Evolutionary conservation across 2,888 invertebrate genomes (phyloP), one percentile per base, ranked within the genome.

Genomic region (Archips crataeganus): DNA sequence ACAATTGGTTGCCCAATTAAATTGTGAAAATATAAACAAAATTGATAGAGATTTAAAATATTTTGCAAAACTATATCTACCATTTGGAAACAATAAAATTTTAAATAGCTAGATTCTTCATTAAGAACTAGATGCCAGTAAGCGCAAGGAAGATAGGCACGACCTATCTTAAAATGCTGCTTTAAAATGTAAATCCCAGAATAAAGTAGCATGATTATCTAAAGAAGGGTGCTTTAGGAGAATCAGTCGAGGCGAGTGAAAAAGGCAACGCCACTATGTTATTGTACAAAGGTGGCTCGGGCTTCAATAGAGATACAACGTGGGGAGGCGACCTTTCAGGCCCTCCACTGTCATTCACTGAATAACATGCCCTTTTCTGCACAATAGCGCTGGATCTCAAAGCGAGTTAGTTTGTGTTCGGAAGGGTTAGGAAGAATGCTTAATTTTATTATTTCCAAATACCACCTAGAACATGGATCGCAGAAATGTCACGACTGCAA

Each of bases 351-450:
- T 84, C 85, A 87, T 88, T 87, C 88, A 86, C 77, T 81, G 83
- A 85, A 88, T 83, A 89, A 87, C 86, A 85, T 87, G 89, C 85
- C 90, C 90, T 91, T 90, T 90, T 81, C 80, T 81, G 67, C 75
- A 91, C 90, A 91, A 91, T 87, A 76, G 85, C 80, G 79, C 75
- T 77, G 80, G 82, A 82, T 86, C 87, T 87, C 79, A 81, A 82
- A 83, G 74, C 73, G 63, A 76, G 72, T 73, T 72, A 68, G 68
- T 71, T 74, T 74, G 73, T 64, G 54, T 23, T 54, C 71, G 47
- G 71, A 74, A 70, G 74, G 74, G 74, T 74, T 70, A 70, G 11
- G 49, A 69, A 72, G 64, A 69, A 60, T 64, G 62, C 59, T 59
- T 69, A 65, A 65, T 61, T 63, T 63, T 64, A 62, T 72, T 67